Base-by-base conservation (phyloP, 2,797 vertebrate species). In the Karalla daura region DNA sequence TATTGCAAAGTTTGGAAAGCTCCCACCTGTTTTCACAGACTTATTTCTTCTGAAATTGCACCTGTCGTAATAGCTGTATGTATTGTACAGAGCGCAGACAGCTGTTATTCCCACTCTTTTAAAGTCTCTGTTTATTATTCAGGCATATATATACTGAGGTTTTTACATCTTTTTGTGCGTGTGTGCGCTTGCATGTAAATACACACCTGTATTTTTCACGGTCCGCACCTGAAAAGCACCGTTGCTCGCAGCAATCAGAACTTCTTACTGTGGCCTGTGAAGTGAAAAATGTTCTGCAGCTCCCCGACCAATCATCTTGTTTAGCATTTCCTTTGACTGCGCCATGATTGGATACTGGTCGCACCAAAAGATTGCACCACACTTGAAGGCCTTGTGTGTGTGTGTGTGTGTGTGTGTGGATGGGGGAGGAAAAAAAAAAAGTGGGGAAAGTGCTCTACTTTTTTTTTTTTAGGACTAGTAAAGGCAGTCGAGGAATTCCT, bases 291-390 rank as follows among this genome's bases (percentile, higher is more conserved):
- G 47, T 36, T 52, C 63, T 27, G 40, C 53, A 68, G 62, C 35
- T 15, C 0, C 35, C 37, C 54, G 65, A 70, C 70, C 70, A 66
- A 51, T 78, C 65, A 41, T 21, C 44, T 47, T 28, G 68, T 77
- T 88, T 84, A 76, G 68, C 68, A 79, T 82, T 73, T 77, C 64
- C 76, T 78, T 82, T 77, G 43, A 72, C 67, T 32, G 55, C 2
- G 17, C 64, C 30, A 51, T 49, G 76, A 78, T 78, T 74, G 73
- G 78, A 15, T 52, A 13, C 63, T 3, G 40, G 58, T 56, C 17
- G 62, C 67, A 59, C 70, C 76, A 47, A 82, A 81, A 69, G 60
- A 32, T 63, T 5, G 54, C 60, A 43, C 0, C 59, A 5, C 60
- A 71, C 74, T 70, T 25, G 65, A 75, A 55, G 59, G 45, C 30